phyloP scores from a whole-genome alignment of 2,113 vertebrate species.

The Benitochromis conjunctus region DNA sequence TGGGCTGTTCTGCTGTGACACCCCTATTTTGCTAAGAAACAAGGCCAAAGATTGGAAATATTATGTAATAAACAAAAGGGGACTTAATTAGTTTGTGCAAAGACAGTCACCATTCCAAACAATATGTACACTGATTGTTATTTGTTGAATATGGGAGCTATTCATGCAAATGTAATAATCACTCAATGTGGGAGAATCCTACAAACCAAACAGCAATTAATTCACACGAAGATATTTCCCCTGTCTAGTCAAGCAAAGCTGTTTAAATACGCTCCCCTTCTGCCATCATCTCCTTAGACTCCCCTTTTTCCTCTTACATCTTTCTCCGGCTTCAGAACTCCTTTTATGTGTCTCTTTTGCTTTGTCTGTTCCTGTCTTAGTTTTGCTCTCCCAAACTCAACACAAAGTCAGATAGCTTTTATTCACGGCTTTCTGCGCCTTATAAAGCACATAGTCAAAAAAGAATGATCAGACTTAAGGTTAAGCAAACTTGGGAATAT shows the following conservation, averaged over 20 bases:
- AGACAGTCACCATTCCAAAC: neutral
- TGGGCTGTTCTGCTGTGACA: neutral
- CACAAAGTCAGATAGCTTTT: neutral
- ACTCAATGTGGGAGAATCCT: constrained; percentile 1
- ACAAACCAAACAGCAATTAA: constrained; percentile 7
- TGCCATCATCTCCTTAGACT: neutral
- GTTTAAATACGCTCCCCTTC: constrained; percentile 11
- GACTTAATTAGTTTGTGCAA: neutral
- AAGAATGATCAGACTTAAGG: constrained; percentile 1
- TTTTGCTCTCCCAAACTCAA: neutral
- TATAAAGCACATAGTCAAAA: constrained; percentile 9
- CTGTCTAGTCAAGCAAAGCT: constrained; percentile 6
- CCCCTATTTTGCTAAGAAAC: neutral
- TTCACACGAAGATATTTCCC: neutral
- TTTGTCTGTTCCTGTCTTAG: neutral
- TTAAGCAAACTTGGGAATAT: neutral
- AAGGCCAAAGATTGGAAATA: neutral
- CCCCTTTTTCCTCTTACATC: neutral
- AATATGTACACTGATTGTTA: neutral
- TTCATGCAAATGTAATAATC: neutral
- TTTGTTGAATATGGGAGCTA: neutral
- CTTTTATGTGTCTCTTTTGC: neutral
- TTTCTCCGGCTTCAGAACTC: neutral
- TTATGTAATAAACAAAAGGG: neutral
- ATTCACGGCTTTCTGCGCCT: neutral